These are phyloP conservation scores for Stegodyphus mimosarum DNA, from an alignment of 1,140 invertebrate species.

Conservation along the genomic window DNA sequence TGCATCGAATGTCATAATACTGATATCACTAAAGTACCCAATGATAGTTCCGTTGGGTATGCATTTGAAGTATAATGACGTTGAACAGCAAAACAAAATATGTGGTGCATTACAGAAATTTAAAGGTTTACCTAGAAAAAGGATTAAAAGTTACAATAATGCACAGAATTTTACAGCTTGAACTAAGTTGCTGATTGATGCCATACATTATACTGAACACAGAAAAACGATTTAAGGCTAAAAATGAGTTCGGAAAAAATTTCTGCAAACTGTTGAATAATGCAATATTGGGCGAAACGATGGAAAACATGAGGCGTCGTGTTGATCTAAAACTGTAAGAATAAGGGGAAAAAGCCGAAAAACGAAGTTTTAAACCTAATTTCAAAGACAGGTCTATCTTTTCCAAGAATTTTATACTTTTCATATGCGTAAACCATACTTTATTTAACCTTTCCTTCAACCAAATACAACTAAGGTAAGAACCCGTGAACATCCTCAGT, in stretches of 20 bases:
- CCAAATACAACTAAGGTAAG: no score
- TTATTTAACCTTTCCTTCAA: no score
- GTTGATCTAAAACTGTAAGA: not conserved
- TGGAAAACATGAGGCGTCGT: not conserved
- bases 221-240: not conserved
- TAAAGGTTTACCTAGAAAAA: not conserved
- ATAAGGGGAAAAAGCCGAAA: not conserved
- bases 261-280: constrained; percentile 20
- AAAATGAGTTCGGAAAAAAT: constrained; percentile 16
- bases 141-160: not conserved
- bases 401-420: not conserved
- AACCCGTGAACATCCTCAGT: no score
- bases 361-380: not conserved
- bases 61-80: constrained; percentile 8
- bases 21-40: not conserved
- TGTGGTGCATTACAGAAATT: constrained; percentile 8
- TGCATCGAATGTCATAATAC: not conserved
- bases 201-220: constrained; percentile 9
- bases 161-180: constrained; percentile 16
- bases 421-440: no score
- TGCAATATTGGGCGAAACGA: constrained; percentile 24
- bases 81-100: not conserved
- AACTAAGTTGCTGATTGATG: not conserved
- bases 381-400: not conserved
- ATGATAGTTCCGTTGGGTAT: not conserved